These are phyloP conservation scores for Malurus melanocephalus DNA, from an alignment of 2,113 vertebrate genomes.

Conservation along the genomic window DNA sequence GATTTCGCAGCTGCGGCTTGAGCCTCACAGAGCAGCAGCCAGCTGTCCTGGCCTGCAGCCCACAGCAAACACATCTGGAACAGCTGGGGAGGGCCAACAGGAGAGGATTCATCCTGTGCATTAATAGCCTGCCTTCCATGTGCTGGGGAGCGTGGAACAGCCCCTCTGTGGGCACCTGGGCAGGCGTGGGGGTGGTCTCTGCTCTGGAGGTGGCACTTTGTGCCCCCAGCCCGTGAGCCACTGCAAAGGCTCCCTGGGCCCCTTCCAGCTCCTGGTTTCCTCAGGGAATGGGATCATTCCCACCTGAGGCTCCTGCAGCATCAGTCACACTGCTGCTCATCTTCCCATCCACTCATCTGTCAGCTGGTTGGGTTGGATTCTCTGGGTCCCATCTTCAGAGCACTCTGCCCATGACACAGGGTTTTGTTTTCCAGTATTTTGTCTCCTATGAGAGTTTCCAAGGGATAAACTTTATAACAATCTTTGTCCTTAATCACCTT, in stretches of 20 bases:
- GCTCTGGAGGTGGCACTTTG: not conserved
- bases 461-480: not conserved
- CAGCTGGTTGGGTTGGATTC: not conserved
- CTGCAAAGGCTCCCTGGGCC: not conserved
- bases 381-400: not conserved
- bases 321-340: not conserved
- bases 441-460: not conserved
- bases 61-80: not conserved
- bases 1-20: not conserved
- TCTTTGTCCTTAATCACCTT: not conserved
- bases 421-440: not conserved
- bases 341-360: not conserved
- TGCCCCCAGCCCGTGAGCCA: not conserved
- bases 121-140: not conserved
- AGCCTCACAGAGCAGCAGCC: not conserved
- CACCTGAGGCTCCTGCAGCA: not conserved
- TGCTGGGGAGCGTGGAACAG: not conserved
- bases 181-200: not conserved
- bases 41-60: constrained; percentile 8
- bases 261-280: not conserved
- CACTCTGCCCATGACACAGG: not conserved
- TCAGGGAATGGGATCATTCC: not conserved
- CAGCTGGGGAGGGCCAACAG: not conserved
- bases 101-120: not conserved
- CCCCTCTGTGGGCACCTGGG: not conserved